Evolutionary conservation across 2,797 vertebrate species (phyloP).

Genomic region (Falco naumanni): DNA sequence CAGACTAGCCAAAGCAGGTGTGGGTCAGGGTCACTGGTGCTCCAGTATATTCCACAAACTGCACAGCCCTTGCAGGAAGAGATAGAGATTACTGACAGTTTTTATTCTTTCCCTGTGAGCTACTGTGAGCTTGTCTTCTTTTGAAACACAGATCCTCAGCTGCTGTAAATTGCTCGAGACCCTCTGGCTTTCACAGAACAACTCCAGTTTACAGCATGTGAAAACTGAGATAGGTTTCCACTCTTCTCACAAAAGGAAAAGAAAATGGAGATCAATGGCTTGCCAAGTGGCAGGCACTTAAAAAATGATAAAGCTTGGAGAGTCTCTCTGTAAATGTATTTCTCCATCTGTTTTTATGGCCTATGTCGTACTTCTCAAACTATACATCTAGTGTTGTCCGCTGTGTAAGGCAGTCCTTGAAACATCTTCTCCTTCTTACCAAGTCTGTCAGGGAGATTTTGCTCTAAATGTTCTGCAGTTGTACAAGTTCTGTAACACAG

Average conservation of each 20-base stretch:
- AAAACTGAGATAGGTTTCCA: not conserved
- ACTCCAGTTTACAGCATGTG: not conserved
- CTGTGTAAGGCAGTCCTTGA: not conserved
- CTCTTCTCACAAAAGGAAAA: not conserved
- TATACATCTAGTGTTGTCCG: not conserved
- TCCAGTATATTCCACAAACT: not conserved
- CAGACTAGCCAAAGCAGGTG: not conserved
- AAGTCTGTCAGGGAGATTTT: not conserved
- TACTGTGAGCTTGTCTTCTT: not conserved
- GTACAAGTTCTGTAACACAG: not conserved
- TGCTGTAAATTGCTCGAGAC: not conserved
- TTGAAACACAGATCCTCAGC: not conserved
- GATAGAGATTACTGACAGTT: not conserved
- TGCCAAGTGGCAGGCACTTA: not conserved
- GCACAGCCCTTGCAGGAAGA: not conserved
- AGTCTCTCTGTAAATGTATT: not conserved
- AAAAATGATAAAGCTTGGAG: slow-evolving; percentile 8
- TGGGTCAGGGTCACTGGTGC: not conserved
- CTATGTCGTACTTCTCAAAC: not conserved
- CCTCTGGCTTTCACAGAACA: not conserved
- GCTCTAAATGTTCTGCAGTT: not conserved
- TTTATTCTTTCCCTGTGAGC: not conserved
- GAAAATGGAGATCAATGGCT: not conserved
- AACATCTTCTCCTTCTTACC: not conserved
- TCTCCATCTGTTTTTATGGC: slow-evolving; percentile 2